Evolutionary conservation across 2,797 vertebrate species (phyloP), one percentile per base, ranked within the genome.

Genomic region (Trachops cirrhosus): DNA sequence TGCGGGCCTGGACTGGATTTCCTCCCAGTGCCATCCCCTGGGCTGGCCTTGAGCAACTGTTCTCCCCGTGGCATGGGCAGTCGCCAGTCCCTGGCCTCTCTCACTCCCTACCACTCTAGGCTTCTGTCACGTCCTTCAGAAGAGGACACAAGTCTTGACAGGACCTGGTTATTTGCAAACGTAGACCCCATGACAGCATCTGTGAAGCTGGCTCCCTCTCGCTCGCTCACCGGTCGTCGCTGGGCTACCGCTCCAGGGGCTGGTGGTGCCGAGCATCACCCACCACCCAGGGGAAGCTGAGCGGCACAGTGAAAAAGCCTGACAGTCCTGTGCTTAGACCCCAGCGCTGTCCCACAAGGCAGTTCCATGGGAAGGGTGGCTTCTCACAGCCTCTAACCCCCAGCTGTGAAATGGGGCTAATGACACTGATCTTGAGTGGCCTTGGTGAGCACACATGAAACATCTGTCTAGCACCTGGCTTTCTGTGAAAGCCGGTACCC

Each of bases 221-320:
- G 11, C 32, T 70, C 1, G 0, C 37, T 48, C 12, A 2, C 19
- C 5, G 34, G 2, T 0, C 12, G 34, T 39, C 3, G 0, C 71
- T 26, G 82, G 39, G 21, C 52, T n/a, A 26, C 5, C 62, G 54
- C 62, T 48, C 74, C 50, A 62, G 32, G 29, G 68, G 34, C 59
- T n/a, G 68, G 44, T 5, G 68, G 12, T 3, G 26, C 57, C 0
- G 1, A 34, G 7, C 4, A 24, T 44, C 18, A 62, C 32, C 46
- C 39, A 9, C 48, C 11, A 5, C 29, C 39, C 80, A 26, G 59
- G 21, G 34, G n/a, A 74, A 6, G 29, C 37, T 10, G 32, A 79
- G 79, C 3, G 3, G 44, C 21, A 41, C 41, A 50, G 26, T 19
- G 48, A 48, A 39, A 86, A 52, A 9, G 26, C 59, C 9, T 32